phyloP scores from a whole-genome alignment of 2,888 invertebrate species.

The Nezara viridula region DNA sequence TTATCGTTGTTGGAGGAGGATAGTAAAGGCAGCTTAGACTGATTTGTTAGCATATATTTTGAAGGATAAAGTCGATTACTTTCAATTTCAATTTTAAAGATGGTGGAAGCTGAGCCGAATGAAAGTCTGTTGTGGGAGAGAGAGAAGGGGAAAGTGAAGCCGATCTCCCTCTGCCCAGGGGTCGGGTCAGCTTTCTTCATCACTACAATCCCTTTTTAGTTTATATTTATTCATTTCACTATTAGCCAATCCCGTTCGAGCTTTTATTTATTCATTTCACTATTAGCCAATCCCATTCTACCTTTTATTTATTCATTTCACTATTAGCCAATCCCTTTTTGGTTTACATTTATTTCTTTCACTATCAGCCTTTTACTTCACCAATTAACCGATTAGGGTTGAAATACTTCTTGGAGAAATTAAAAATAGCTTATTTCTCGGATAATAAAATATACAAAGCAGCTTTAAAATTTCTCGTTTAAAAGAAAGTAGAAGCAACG shows the following conservation, averaged over 20 bases:
- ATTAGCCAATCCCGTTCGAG: neutral
- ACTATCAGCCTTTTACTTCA: neutral
- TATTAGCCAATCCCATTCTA: no score
- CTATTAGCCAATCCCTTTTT: neutral
- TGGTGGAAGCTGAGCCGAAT: neutral
- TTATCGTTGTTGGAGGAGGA: no score
- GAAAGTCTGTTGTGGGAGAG: neutral
- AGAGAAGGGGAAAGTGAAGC: constrained; percentile 17
- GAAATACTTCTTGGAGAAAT: neutral
- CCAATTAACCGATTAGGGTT: neutral
- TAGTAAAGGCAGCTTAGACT: no score
- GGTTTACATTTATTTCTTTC: no score
- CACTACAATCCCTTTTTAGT: neutral
- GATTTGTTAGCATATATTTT: neutral
- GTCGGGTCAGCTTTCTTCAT: constrained; percentile 3
- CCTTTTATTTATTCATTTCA: constrained; percentile 13
- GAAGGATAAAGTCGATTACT: neutral
- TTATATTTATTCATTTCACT: constrained; percentile 16
- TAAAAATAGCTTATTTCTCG: neutral
- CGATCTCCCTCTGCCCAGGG: neutral
- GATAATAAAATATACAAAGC: neutral
- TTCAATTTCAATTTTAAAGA: neutral
- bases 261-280: no score
- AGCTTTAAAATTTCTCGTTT: neutral
- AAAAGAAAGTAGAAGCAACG: no score